Percentiles rank a stretch among this genome's conserved stretches.
These are phyloP conservation scores for Macrochelys suwanniensis DNA, from an alignment of 2,797 vertebrate species.

Conservation along the genomic window DNA sequence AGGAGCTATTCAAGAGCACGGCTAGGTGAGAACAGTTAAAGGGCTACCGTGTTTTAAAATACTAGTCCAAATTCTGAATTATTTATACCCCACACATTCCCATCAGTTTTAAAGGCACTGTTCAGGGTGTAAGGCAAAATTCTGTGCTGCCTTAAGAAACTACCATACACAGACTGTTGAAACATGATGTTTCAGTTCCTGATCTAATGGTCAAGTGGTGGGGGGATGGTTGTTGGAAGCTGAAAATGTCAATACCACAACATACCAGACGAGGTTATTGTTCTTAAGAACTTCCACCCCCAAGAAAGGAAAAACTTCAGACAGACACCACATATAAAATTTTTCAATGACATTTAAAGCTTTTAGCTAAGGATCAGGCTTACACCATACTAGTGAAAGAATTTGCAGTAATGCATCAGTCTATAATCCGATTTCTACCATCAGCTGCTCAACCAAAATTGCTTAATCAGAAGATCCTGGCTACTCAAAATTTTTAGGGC, in stretches of 20 bases:
- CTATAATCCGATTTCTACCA: not conserved
- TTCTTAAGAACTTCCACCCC: not conserved
- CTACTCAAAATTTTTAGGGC: not conserved
- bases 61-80: not conserved
- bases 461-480: not conserved
- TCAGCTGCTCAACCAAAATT: not conserved
- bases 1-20: no score
- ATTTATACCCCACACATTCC: not conserved
- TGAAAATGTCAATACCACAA: constrained; percentile 14
- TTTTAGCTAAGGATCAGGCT: not conserved
- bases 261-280: not conserved
- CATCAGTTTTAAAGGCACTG: not conserved
- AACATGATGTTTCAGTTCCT: not conserved
- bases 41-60: not conserved
- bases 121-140: not conserved
- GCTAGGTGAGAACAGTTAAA: not conserved
- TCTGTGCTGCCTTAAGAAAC: not conserved
- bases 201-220: not conserved
- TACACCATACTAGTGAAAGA: not conserved
- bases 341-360: not conserved
- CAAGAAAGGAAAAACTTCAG: not conserved
- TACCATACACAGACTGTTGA: not conserved
- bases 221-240: rapidly evolving
- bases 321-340: not conserved
- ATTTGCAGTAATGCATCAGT: not conserved